Evolutionary conservation across 2,888 invertebrate genomes (phyloP).

Genomic region (Rhagium mordax): DNA sequence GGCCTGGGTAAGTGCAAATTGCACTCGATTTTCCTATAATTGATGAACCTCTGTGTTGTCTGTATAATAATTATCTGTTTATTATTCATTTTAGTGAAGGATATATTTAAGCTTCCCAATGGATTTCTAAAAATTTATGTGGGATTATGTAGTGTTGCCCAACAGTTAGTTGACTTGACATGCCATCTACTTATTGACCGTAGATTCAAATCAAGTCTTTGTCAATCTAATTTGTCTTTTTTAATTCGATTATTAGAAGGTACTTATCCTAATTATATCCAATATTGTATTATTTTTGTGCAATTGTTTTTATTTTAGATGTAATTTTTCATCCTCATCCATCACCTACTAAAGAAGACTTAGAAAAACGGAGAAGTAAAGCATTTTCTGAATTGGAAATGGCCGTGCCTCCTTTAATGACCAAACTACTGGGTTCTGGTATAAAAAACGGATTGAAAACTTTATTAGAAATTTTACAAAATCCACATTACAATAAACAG

Average conservation of each 20-base stretch:
- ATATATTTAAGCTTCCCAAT: constrained; percentile 72
- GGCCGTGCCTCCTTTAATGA: constrained; percentile 63
- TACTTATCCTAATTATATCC: constrained; percentile 58
- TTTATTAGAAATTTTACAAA: constrained; percentile 72
- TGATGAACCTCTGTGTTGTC: too few relatives aligned
- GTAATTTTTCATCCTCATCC: constrained; percentile 65
- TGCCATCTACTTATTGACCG: constrained; percentile 68
- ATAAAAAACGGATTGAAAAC: constrained; percentile 69
- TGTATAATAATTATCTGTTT: not conserved
- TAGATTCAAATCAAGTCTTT: constrained; percentile 68
- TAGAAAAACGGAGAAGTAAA: constrained; percentile 63
- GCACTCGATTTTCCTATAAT: too few relatives aligned
- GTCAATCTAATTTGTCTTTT: constrained; percentile 74
- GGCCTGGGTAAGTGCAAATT: too few relatives aligned
- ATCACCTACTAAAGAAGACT: constrained; percentile 63
- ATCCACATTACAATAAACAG: constrained; percentile 77
- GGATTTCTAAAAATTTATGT: constrained; percentile 71
- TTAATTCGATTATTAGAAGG: constrained; percentile 76
- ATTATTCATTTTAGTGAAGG: constrained; percentile 71
- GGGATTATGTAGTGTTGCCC: constrained; percentile 70
- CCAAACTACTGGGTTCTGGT: constrained; percentile 65
- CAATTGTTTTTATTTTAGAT: constrained; percentile 57
- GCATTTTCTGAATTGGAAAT: constrained; percentile 69
- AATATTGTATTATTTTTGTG: not conserved
- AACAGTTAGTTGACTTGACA: constrained; percentile 70